Evolutionary conservation across 1,140 invertebrate species (phyloP), one percentile per base, ranked within the genome.

Genomic region (Tetraneura akinire): DNA sequence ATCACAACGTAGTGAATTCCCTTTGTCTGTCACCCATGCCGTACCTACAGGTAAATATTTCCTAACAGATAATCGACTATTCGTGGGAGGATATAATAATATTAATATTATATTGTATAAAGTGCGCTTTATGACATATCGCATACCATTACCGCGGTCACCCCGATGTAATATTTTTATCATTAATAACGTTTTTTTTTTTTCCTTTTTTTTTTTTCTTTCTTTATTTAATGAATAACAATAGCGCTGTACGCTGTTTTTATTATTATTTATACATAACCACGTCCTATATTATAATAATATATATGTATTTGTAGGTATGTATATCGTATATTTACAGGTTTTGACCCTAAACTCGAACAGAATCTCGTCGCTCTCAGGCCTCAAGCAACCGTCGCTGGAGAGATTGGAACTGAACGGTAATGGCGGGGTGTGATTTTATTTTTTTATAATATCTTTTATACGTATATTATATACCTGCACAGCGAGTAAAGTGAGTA

Each of bases 291-390:
- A n/a, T n/a, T n/a, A n/a, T n/a, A n/a, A n/a, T n/a, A n/a, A n/a
- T n/a, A n/a, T n/a, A n/a, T n/a, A n/a, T n/a, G n/a, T n/a, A n/a
- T n/a, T n/a, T n/a, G n/a, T n/a, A n/a, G n/a, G n/a, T n/a, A n/a
- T n/a, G n/a, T 14, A 55, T 23, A 10, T 57, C 23, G 26, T 76
- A 37, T n/a, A n/a, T 60, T 76, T 42, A 26, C 37, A 78, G 74
- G 55, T 78, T 62, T 78, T 78, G 74, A 78, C 55, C 37, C 55
- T 78, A 78, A 78, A 78, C 26, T 78, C 55, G n/a, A 78, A 60
- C 74, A 78, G 55, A 29, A 37, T 78, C 51, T 62, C 55, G 55
- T 60, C 74, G 55, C 74, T 78, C 23, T 47, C 37, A 21, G 53
- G 53, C 9, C 29, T 78, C 13, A 78, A 78, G 21, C 74, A 78